These are phyloP conservation scores for Brachirus orientalis DNA, from an alignment of 2,113 vertebrate genomes.

Conservation along the genomic window DNA sequence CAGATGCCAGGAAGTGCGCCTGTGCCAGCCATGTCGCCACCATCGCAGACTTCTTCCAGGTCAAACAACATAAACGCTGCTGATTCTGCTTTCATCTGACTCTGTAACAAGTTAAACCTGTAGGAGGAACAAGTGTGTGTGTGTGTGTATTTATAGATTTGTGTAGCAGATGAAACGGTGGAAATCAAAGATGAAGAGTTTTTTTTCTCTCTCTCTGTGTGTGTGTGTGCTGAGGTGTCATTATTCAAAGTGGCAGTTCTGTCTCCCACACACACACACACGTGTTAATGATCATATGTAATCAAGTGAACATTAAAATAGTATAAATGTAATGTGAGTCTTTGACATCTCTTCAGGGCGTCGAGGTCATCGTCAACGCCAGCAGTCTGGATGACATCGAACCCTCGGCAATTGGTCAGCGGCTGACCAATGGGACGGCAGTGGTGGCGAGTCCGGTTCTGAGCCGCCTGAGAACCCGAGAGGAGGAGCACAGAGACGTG, in stretches of 20 bases:
- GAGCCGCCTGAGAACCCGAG: constrained; percentile 89
- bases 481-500: constrained; percentile 82
- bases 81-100: too few species aligned
- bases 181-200: too few species aligned
- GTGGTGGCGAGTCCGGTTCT: constrained; percentile 91
- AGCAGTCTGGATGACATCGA: constrained; percentile 97
- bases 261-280: not conserved
- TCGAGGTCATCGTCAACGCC: constrained; percentile 93
- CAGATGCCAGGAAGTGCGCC: constrained; percentile 94
- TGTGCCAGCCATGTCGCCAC: constrained; percentile 97
- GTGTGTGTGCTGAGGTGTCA: too few species aligned
- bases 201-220: too few species aligned
- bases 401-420: constrained; percentile 91
- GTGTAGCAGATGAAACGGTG: too few species aligned
- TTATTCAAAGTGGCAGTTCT: too few species aligned
- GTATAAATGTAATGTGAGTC: too few species aligned
- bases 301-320: too few species aligned
- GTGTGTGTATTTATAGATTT: too few species aligned
- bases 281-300: too few species aligned
- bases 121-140: too few species aligned
- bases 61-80: constrained; percentile 63
- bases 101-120: too few species aligned
- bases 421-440: constrained; percentile 90
- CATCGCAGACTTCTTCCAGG: constrained; percentile 98
- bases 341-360: constrained; percentile 86